These are phyloP conservation scores for Chionomys nivalis DNA, from an alignment of 2,113 vertebrate genomes.

Conservation along the genomic window DNA sequence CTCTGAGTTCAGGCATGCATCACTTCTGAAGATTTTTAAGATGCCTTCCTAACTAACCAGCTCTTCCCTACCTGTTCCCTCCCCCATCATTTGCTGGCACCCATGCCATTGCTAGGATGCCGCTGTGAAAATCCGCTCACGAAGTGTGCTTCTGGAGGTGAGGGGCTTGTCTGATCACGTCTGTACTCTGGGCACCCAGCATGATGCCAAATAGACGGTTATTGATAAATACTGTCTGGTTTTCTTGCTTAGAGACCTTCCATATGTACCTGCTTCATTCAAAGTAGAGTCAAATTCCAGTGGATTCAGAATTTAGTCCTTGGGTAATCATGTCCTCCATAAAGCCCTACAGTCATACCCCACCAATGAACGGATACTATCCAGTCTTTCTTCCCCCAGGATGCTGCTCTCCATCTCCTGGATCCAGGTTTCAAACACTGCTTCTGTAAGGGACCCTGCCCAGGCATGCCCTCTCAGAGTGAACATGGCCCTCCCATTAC, in stretches of 20 bases:
- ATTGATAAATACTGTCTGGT: background rate
- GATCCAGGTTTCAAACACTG: background rate
- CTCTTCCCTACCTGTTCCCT: background rate
- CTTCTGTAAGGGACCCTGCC: background rate
- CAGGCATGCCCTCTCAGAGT: background rate
- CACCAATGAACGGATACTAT: background rate
- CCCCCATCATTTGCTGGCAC: background rate
- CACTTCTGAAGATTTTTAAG: background rate
- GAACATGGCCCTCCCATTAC: background rate
- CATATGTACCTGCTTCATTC: conserved; percentile 7
- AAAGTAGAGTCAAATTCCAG: conserved; percentile 13
- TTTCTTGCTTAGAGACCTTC: conserved; percentile 19
- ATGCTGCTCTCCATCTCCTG: background rate
- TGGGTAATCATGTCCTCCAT: background rate
- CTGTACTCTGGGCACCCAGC: background rate
- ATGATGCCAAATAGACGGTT: background rate
- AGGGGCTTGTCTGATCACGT: background rate
- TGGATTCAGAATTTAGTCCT: background rate
- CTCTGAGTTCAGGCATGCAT: background rate
- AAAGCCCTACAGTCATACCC: background rate
- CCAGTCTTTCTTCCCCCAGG: background rate
- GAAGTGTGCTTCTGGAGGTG: background rate
- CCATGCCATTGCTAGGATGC: background rate
- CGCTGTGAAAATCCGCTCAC: background rate
- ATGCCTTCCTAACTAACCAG: background rate